Conservation (phyloP, 2,113 vertebrate genomes). For the Telmatochromis brichardi region DNA sequence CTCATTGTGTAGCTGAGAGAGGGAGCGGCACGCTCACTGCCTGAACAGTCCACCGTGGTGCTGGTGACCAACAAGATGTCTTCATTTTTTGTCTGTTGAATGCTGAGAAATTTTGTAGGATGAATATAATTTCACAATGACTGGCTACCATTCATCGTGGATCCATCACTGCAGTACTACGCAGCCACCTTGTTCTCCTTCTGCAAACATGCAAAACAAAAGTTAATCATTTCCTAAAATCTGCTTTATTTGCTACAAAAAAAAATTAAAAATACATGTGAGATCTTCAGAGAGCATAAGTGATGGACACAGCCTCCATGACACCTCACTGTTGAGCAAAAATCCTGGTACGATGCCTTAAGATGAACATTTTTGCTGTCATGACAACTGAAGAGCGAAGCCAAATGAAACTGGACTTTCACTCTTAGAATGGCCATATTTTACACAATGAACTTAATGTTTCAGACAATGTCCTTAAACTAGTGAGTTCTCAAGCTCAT, state of each 20-base stretch:
- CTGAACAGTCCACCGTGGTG: conserved; percentile 77
- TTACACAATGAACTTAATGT: not conserved
- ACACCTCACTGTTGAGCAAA: not conserved
- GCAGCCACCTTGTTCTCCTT: conserved; percentile 98
- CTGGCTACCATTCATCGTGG: conserved; percentile 68
- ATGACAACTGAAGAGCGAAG: not conserved
- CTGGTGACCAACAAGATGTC: conserved; percentile 84
- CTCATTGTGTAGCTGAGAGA: conserved; percentile 26
- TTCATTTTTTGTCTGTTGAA: conserved; percentile 79
- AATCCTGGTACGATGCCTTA: not conserved
- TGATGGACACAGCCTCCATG: not conserved
- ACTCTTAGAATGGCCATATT: not conserved
- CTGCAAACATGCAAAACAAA: conserved; percentile 58
- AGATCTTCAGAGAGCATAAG: not conserved
- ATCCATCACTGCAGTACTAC: conserved; percentile 72
- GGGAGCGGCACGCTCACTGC: conserved; percentile 68
- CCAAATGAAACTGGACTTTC: not conserved
- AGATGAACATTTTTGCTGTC: not conserved
- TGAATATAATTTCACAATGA: conserved; percentile 65
- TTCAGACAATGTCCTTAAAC: not conserved
- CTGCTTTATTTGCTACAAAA: not conserved
- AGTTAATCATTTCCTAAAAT: rapidly evolving
- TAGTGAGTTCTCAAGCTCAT: not conserved
- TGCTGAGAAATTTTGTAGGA: conserved; percentile 53
- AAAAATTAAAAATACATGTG: not conserved